phyloP scores from a whole-genome alignment of 2,888 invertebrate genomes.

The Lasioglossum marginatum region DNA sequence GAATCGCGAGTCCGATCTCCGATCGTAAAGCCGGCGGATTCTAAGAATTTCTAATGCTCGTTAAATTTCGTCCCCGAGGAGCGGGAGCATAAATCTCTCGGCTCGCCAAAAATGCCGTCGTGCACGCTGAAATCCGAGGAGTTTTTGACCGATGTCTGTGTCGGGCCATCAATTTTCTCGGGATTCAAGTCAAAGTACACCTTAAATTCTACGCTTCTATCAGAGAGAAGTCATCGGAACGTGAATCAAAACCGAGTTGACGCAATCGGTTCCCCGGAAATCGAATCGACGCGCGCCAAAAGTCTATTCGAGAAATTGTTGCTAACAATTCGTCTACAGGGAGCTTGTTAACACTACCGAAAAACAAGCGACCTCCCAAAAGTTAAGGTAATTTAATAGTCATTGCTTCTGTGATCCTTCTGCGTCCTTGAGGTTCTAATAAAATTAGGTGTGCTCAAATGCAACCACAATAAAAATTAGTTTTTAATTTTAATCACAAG shows the following conservation, averaged over 20 bases:
- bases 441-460: no score
- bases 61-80: not conserved
- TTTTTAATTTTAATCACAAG: not conserved
- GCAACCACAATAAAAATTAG: not conserved
- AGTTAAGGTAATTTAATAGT: no score
- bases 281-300: not conserved
- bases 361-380: no score
- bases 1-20: not conserved
- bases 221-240: not conserved
- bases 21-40: not conserved
- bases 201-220: not conserved
- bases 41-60: not conserved
- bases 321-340: no score
- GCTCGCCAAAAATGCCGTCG: constrained; percentile 4
- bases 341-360: no score
- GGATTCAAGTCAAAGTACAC: not conserved
- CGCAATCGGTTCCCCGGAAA: not conserved
- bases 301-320: not conserved
- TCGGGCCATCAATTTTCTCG: not conserved
- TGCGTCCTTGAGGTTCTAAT: no score
- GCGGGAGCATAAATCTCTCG: not conserved
- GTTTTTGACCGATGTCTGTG: not conserved
- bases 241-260: not conserved
- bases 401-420: no score
- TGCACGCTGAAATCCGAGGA: not conserved